Conservation (phyloP, 2,113 vertebrate species). For the Gambusia holbrooki region DNA sequence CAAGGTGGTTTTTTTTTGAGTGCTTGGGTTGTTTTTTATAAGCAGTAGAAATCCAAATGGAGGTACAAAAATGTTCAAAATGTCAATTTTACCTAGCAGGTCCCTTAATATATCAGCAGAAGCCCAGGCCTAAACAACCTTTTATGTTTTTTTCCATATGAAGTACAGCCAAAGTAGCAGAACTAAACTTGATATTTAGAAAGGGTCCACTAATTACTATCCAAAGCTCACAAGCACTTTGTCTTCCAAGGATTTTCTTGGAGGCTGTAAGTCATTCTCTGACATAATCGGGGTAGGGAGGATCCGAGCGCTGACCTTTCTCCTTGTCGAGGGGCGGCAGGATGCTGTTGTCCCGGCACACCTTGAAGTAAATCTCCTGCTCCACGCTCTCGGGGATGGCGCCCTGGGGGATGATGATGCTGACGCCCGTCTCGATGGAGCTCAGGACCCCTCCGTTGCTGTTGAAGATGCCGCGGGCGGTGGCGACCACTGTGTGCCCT, state of each 20-base stretch:
- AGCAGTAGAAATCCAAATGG: too few relatives aligned
- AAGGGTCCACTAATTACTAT: too few relatives aligned
- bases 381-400: conserved; percentile 96
- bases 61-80: too few relatives aligned
- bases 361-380: conserved; percentile 99
- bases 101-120: too few relatives aligned
- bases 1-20: too few relatives aligned
- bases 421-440: conserved; percentile 98
- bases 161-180: too few relatives aligned
- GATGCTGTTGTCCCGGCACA: conserved; percentile 99
- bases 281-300: conserved; percentile 9
- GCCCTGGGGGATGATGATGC: conserved; percentile 98
- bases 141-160: too few relatives aligned
- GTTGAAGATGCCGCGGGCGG: conserved; percentile 95
- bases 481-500: conserved; percentile 96
- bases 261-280: conserved; percentile 8
- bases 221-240: not conserved
- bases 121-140: too few relatives aligned
- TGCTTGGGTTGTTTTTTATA: too few relatives aligned
- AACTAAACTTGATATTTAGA: too few relatives aligned
- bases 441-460: conserved; percentile 96
- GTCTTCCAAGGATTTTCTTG: not conserved
- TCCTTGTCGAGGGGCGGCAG: conserved; percentile 98
- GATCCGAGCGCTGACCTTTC: conserved; percentile 84
- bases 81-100: too few relatives aligned